Base-by-base conservation (phyloP, 1,140 invertebrate genomes). In the Cydia splendana region DNA sequence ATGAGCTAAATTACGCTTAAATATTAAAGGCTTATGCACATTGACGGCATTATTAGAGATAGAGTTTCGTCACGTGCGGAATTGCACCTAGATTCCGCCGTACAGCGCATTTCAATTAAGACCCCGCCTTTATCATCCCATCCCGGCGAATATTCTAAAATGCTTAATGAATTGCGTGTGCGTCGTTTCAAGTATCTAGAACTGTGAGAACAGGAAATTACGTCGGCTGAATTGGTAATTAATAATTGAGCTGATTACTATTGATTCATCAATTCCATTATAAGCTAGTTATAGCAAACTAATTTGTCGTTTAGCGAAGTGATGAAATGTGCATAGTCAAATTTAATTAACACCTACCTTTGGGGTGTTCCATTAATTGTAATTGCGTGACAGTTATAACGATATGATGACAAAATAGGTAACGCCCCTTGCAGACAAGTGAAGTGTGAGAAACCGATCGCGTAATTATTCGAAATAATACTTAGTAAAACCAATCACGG, bases 31-130 rank as follows among this genome's bases (percentile, higher is more conserved):
- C 9, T 24, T 24, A n/a, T 24, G 57, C 20, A 62, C 57, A 62
- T 12, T 10, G 10, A 20, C 2, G 10, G 51, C 10, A 62, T 62
- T 62, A 62, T 62, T 62, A 62, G 57, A 24, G 57, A n/a, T 57
- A 57, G 51, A 53, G 57, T 62, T 62, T 62, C 57, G 57, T 62
- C 57, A 62, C 57, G 57, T 62, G 2, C 57, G 20, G 57, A 62
- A 62, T 62, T 62, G 57, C 57, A 62, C 57, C 57, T 62, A 62
- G 57, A 62, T 62, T 62, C 57, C 57, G 20, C 20, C 57, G 57
- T 62, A 62, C 57, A 62, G 57, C 20, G 57, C 57, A 62, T 62
- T 62, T 62, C 57, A 62, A 62, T 62, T 62, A 62, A 62, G 57
- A 62, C 9, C 53, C 20, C 20, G 18, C 57, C 57, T 62, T 62